Conservation (phyloP, 2,888 invertebrate genomes). For the Hedychridium roseum region DNA sequence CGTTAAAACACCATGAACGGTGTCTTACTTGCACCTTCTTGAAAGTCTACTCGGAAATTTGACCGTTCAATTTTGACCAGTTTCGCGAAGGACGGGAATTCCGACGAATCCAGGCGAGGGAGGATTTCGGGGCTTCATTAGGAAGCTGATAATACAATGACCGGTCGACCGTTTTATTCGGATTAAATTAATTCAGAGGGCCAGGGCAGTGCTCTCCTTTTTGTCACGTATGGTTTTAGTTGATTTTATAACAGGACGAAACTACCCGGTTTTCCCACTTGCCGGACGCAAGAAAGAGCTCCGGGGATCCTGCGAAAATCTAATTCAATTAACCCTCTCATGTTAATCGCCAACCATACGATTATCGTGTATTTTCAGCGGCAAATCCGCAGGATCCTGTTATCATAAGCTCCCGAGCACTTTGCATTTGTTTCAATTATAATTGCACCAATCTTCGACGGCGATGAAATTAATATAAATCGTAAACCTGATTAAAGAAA, state of each 20-base stretch:
- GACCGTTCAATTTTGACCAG: slow-evolving; percentile 3
- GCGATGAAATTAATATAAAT: too few relatives aligned
- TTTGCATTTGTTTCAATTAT: too few relatives aligned
- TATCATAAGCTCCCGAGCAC: too few relatives aligned
- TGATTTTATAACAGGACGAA: slow-evolving; percentile 53
- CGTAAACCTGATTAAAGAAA: too few relatives aligned
- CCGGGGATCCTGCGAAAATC: slow-evolving; percentile 46
- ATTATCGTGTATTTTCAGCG: slow-evolving; percentile 47
- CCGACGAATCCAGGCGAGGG: not conserved
- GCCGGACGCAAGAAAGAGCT: slow-evolving; percentile 35
- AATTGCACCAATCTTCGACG: too few relatives aligned
- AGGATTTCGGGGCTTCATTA: slow-evolving; percentile 32
- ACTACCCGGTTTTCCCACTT: slow-evolving; percentile 40
- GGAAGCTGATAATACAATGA: slow-evolving; percentile 36
- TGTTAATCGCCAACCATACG: slow-evolving; percentile 51
- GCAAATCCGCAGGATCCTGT: not conserved
- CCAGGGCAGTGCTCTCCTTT: slow-evolving; percentile 35
- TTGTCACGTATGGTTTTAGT: slow-evolving; percentile 53
- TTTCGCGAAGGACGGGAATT: too few relatives aligned
- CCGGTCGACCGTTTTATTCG: slow-evolving; percentile 41
- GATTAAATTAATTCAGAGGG: slow-evolving; percentile 45
- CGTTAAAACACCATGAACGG: too few relatives aligned
- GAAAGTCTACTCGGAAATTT: not conserved
- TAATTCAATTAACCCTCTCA: slow-evolving; percentile 55
- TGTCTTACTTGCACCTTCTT: too few relatives aligned